Evolutionary conservation across 2,113 vertebrate genomes (phyloP).

Genomic region (Pelecanoides urinatrix): DNA sequence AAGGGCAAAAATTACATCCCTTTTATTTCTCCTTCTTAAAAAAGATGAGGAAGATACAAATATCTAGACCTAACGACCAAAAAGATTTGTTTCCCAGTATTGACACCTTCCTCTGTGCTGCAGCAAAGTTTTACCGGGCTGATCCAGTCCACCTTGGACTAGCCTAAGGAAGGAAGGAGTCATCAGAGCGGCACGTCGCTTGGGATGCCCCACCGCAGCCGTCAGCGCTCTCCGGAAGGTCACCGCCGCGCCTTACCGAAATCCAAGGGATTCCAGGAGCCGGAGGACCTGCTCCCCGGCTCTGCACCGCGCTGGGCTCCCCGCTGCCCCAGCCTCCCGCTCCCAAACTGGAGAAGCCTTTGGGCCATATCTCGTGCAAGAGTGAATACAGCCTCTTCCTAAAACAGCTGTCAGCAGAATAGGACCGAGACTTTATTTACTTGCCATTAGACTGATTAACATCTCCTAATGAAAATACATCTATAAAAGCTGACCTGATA

Average conservation of each 20-base stretch:
- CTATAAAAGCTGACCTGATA: not conserved
- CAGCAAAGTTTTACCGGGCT: not conserved
- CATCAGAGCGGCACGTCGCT: not conserved
- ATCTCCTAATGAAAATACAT: not conserved
- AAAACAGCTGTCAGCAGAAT: not conserved
- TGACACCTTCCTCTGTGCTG: too few relatives aligned
- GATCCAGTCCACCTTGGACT: not conserved
- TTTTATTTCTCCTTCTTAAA: not conserved
- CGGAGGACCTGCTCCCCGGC: not conserved
- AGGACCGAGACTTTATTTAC: not conserved
- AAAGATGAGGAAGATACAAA: not conserved
- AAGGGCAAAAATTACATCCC: not conserved
- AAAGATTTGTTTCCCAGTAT: not conserved
- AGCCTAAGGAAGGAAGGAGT: not conserved
- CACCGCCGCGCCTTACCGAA: not conserved
- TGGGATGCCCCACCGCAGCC: not conserved
- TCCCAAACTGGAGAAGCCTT: rapidly evolving
- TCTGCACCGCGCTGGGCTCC: rapidly evolving
- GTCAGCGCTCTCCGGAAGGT: not conserved
- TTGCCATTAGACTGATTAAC: not conserved
- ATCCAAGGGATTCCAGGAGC: not conserved
- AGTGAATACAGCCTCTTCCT: rapidly evolving
- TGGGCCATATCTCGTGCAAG: rapidly evolving
- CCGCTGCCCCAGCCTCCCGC: too few relatives aligned
- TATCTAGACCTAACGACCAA: not conserved